Evolutionary conservation across 2,113 vertebrate genomes (phyloP).

Genomic region (Penelope pileata): DNA sequence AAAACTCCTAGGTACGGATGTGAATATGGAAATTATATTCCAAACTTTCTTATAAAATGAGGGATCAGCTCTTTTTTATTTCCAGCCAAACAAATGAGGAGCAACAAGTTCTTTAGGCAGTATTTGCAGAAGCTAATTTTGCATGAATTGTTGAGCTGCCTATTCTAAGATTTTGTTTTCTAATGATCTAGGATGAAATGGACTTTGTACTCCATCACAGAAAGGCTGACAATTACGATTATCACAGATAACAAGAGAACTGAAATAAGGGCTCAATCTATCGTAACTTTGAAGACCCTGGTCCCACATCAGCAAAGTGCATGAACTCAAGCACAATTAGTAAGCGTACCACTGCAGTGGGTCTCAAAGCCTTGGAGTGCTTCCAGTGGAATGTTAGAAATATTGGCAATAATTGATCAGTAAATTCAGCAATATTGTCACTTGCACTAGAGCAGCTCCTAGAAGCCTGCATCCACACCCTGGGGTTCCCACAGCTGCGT

Average conservation of each 20-base stretch:
- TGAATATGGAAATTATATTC: background rate
- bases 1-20: background rate
- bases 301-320: background rate
- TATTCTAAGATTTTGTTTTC: background rate
- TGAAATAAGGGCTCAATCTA: background rate
- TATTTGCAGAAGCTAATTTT: background rate
- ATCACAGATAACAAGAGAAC: background rate
- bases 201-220: background rate
- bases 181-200: background rate
- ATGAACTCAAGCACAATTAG: background rate
- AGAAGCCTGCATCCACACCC: background rate
- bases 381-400: background rate
- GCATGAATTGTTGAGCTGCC: background rate
- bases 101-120: background rate
- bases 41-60: background rate
- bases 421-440: background rate
- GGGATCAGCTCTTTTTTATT: background rate
- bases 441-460: background rate
- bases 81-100: background rate
- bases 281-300: background rate
- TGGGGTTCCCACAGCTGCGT: background rate
- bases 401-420: background rate
- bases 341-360: background rate
- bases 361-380: background rate
- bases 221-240: background rate